A percentile compares a stretch with the other conserved stretches of the same genome.
These are phyloP conservation scores for Cisticola juncidis DNA, from an alignment of 2,113 vertebrate genomes.

Conservation along the genomic window DNA sequence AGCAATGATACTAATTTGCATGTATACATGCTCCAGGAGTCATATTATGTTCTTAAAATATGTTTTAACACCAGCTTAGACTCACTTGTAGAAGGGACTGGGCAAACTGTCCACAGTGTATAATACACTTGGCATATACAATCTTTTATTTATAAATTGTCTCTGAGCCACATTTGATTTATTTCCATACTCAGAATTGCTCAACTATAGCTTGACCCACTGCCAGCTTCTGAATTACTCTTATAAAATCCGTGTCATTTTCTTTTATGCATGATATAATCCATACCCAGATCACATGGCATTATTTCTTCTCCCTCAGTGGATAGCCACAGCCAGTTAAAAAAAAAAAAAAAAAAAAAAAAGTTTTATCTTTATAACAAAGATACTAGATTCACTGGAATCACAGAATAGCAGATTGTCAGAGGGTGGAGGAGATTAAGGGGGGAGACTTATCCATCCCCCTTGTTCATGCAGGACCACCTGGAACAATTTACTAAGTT, in stretches of 20 bases:
- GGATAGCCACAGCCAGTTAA: not conserved
- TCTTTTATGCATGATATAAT: not conserved
- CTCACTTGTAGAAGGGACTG: not conserved
- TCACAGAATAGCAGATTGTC: not conserved
- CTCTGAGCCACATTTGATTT: not conserved
- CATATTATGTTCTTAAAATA: not conserved
- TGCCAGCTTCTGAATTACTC: not conserved
- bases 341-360: too few species aligned
- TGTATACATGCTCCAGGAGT: not conserved
- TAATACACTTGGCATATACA: not conserved
- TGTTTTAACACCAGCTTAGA: not conserved
- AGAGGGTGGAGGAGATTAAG: not conserved
- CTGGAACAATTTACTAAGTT: not conserved
- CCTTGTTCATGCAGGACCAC: accelerated
- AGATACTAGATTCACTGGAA: not conserved
- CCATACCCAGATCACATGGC: not conserved
- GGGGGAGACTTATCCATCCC: accelerated
- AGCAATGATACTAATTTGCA: not conserved
- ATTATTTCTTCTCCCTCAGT: not conserved
- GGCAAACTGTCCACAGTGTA: not conserved
- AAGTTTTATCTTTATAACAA: not conserved
- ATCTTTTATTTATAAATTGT: not conserved
- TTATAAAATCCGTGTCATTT: not conserved
- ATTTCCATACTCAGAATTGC: not conserved
- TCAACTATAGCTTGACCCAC: not conserved